Conservation (phyloP, 2,888 invertebrate species). For the Calliopum simillimum region DNA sequence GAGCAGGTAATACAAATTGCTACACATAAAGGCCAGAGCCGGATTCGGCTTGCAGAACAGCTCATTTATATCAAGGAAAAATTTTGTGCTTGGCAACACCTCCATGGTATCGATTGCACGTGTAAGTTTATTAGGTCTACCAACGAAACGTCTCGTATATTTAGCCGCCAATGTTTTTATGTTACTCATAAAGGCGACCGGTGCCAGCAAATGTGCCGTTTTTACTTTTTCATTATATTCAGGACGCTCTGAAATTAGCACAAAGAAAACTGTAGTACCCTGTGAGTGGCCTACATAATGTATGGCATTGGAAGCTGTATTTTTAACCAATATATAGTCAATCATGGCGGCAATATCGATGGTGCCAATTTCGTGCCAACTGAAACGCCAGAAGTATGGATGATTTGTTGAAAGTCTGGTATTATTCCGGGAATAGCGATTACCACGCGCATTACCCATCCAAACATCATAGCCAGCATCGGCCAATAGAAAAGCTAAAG, state of each 20-base stretch:
- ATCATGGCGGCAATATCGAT: constrained; percentile 65
- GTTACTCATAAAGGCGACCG: constrained; percentile 67
- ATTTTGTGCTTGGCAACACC: constrained; percentile 13
- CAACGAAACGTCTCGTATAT: constrained; percentile 23
- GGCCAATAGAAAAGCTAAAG: constrained; percentile 45
- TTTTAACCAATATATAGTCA: constrained; percentile 46
- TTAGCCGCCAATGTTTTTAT: constrained; percentile 64
- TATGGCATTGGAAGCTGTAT: constrained; percentile 39
- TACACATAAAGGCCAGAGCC: constrained; percentile 29
- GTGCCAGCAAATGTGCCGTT: constrained; percentile 50
- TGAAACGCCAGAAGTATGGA: constrained; percentile 62
- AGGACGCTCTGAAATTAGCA: constrained; percentile 43
- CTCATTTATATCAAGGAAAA: constrained; percentile 13
- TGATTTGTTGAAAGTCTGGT: constrained; percentile 40
- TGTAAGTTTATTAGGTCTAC: constrained; percentile 30
- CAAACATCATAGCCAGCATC: constrained; percentile 57
- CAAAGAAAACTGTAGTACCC: constrained; percentile 49
- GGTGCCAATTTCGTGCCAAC: constrained; percentile 88
- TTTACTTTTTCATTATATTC: constrained; percentile 50
- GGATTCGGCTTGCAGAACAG: constrained; percentile 14
- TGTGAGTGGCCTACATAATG: constrained; percentile 56
- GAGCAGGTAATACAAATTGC: constrained; percentile 17
- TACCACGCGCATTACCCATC: constrained; percentile 55
- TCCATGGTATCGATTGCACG: constrained; percentile 26
- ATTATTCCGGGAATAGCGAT: constrained; percentile 49